Percentiles rank a stretch among this genome's conserved stretches.
phyloP scores from a whole-genome alignment of 30 jellyfish, hydroid and myxozoan species.

The Rhopilema esculentum region DNA sequence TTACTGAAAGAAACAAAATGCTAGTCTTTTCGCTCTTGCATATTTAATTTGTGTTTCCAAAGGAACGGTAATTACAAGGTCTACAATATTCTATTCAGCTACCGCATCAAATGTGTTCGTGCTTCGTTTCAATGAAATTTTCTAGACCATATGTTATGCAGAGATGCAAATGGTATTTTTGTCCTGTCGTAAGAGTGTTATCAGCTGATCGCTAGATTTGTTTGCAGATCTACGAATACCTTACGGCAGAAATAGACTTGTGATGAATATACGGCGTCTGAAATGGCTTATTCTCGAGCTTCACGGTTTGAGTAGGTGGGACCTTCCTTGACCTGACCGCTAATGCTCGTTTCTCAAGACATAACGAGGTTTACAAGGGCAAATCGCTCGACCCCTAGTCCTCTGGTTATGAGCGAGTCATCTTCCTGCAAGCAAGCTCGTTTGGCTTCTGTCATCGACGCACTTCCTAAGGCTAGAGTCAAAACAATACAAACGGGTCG shows the following conservation, averaged over 20 bases:
- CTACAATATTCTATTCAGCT: too few species aligned
- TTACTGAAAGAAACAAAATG: too few species aligned
- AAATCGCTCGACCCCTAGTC: not conserved
- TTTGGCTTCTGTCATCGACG: too few species aligned
- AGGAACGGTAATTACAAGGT: too few species aligned
- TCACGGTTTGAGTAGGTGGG: not conserved
- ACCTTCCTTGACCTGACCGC: not conserved
- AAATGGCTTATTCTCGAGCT: not conserved
- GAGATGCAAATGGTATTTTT: not conserved
- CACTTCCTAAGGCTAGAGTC: too few species aligned
- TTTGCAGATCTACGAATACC: not conserved
- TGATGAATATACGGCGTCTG: not conserved
- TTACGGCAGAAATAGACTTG: not conserved
- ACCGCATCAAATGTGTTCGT: not conserved
- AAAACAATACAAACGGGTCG: too few species aligned
- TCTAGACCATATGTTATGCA: not conserved
- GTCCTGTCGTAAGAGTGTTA: not conserved
- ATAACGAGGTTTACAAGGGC: not conserved
- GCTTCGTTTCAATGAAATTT: not conserved
- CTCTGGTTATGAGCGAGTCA: not conserved
- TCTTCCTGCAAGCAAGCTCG: not conserved
- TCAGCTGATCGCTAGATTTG: not conserved
- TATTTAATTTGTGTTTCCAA: too few species aligned
- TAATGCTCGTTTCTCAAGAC: not conserved
- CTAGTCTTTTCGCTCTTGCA: too few species aligned